Evolutionary conservation across 2,113 vertebrate species (phyloP).

Genomic region (Labeo catla): DNA sequence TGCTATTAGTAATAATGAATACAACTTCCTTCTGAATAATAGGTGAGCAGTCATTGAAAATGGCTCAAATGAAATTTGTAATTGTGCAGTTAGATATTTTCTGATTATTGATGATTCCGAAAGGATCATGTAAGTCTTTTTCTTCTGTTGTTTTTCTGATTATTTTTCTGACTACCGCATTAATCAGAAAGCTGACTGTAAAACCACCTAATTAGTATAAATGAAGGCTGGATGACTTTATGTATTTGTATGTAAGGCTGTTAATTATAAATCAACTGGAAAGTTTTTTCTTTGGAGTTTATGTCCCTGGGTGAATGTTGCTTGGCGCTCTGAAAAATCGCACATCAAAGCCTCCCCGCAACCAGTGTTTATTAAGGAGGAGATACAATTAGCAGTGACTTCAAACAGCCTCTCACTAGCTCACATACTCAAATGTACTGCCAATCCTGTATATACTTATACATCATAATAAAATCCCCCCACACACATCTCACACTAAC

Average conservation of each 20-base stretch:
- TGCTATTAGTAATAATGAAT: not conserved
- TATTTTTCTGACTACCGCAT: not conserved
- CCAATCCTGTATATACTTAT: not conserved
- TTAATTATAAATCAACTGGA: conserved; percentile 64
- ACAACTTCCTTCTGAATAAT: not conserved
- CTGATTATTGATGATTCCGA: not conserved
- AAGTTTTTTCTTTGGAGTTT: conserved; percentile 46
- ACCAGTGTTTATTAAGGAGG: conserved; percentile 64
- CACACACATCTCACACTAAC: conserved; percentile 57
- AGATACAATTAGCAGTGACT: conserved; percentile 64
- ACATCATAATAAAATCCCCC: conserved; percentile 55
- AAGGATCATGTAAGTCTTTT: not conserved
- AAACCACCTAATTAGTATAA: not conserved
- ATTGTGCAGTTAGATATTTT: not conserved
- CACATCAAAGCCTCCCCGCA: conserved; percentile 64
- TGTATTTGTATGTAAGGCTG: conserved; percentile 39
- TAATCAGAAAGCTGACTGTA: not conserved
- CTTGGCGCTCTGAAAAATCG: conserved; percentile 58
- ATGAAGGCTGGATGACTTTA: not conserved
- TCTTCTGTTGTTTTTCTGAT: not conserved
- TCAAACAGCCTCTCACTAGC: conserved; percentile 43
- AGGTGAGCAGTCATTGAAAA: not conserved
- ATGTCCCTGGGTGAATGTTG: conserved; percentile 61
- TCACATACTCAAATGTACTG: conserved; percentile 15
- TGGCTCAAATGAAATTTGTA: not conserved